These are phyloP conservation scores for Scylla paramamosain DNA, from an alignment of 1,140 invertebrate genomes.

Conservation along the genomic window DNA sequence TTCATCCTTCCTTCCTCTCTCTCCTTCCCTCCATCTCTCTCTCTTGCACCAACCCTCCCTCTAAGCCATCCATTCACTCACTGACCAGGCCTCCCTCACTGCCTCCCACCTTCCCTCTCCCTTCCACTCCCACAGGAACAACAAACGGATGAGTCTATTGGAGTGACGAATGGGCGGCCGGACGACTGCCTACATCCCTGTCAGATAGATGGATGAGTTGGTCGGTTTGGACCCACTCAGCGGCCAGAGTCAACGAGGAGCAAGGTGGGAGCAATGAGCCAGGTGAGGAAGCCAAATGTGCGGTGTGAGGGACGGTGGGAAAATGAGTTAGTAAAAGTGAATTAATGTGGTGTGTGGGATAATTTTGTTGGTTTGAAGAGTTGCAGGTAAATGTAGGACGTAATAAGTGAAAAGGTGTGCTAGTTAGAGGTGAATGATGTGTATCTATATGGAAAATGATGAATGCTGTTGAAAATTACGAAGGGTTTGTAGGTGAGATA, in stretches of 20 bases:
- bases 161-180: background rate
- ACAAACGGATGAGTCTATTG: conserved; percentile 22
- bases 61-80: too few relatives aligned
- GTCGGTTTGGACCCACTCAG: background rate
- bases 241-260: background rate
- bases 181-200: background rate
- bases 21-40: too few relatives aligned
- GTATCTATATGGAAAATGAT: too few relatives aligned
- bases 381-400: background rate
- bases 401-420: too few relatives aligned
- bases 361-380: background rate
- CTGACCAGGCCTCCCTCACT: too few relatives aligned
- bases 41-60: too few relatives aligned
- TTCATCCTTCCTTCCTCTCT: too few relatives aligned
- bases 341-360: background rate
- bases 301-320: background rate
- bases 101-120: too few relatives aligned
- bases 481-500: background rate
- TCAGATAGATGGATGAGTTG: background rate
- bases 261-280: background rate
- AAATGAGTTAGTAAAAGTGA: background rate
- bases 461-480: too few relatives aligned
- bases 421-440: too few relatives aligned
- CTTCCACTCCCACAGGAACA: background rate
- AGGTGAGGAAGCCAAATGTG: background rate